These are phyloP conservation scores for Gadus chalcogrammus DNA, from an alignment of 2,113 vertebrate genomes.

Conservation along the genomic window DNA sequence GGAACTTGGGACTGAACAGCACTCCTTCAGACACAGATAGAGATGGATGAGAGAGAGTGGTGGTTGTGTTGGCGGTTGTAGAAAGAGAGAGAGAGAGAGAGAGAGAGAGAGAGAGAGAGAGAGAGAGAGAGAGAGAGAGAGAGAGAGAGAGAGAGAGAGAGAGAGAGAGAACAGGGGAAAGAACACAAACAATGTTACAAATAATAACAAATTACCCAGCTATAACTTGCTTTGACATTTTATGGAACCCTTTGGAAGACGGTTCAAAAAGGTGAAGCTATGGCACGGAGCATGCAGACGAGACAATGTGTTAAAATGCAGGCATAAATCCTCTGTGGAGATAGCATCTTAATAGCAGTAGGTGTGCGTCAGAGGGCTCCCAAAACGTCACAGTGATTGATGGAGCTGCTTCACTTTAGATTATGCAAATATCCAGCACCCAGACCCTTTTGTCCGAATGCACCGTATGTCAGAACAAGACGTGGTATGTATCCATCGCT, in stretches of 20 bases:
- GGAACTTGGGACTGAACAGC: constrained; percentile 46
- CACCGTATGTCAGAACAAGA: constrained; percentile 26
- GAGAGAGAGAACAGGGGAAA: constrained; percentile 15
- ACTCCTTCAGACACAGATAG: constrained; percentile 38
- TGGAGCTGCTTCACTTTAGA: constrained; percentile 41
- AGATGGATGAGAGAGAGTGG: background rate
- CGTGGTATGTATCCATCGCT: constrained; percentile 38
- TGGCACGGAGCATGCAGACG: background rate
- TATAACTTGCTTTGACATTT: background rate
- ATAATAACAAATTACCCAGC: background rate
- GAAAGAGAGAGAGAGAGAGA: constrained; percentile 1
- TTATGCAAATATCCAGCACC: constrained; percentile 49
- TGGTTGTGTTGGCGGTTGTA: too few species aligned
- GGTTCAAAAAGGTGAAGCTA: background rate
- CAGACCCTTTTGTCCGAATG: constrained; percentile 33
- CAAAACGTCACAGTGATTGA: constrained; percentile 32
- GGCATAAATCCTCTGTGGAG: constrained; percentile 1
- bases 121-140: constrained; percentile 1
- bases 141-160: constrained; percentile 1
- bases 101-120: background rate
- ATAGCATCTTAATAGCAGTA: constrained; percentile 1
- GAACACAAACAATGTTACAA: background rate
- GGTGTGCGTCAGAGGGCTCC: constrained; percentile 10
- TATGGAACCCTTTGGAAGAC: background rate
- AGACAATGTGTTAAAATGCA: background rate